phyloP scores from a whole-genome alignment of 2,797 vertebrate genomes.

The Tokudaia tokunoshimensis region DNA sequence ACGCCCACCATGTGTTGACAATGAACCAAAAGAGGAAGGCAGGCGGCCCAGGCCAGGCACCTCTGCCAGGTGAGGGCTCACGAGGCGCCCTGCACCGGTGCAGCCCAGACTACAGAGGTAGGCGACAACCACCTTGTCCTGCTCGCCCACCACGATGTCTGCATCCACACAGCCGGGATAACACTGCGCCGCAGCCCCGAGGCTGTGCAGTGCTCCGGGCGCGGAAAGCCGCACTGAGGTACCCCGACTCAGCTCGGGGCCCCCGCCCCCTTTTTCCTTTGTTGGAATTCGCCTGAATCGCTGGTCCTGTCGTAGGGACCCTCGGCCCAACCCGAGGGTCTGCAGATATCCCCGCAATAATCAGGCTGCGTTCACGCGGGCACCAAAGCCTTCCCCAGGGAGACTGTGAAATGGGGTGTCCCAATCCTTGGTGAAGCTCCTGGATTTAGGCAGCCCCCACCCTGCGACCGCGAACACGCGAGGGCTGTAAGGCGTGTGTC shows the following conservation, averaged over 20 bases:
- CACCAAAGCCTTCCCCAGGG: slow-evolving; percentile 43
- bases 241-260: slow-evolving; percentile 44
- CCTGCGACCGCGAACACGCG: not conserved
- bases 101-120: slow-evolving; percentile 44
- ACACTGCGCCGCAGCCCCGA: not conserved
- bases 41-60: not conserved
- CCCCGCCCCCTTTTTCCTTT: slow-evolving; percentile 76
- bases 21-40: not conserved
- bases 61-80: slow-evolving; percentile 55
- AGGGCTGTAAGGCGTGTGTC: not conserved
- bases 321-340: not conserved
- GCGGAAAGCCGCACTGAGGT: not conserved
- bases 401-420: not conserved
- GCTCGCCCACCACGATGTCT: not conserved
- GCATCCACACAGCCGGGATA: not conserved
- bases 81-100: not conserved
- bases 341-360: not conserved
- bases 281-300: slow-evolving; percentile 60
- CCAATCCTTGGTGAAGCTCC: not conserved
- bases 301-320: not conserved
- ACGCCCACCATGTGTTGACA: slow-evolving; percentile 39
- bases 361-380: not conserved
- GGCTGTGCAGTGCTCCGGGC: not conserved
- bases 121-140: slow-evolving; percentile 51
- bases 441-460: not conserved